phyloP scores from a whole-genome alignment of 2,888 invertebrate species.

The Dusona sp. region DNA sequence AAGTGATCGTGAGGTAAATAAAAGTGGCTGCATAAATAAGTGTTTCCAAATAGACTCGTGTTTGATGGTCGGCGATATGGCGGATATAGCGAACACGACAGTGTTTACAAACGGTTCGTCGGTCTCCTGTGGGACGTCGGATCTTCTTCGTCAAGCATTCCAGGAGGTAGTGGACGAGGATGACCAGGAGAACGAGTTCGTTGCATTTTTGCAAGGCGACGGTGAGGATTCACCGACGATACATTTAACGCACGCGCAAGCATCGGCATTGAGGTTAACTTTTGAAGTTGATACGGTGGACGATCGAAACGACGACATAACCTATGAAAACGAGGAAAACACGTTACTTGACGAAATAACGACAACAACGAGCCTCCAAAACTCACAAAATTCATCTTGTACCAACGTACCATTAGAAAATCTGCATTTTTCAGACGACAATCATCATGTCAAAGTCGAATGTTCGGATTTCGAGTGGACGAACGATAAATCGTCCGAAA shows the following conservation, averaged over 20 bases:
- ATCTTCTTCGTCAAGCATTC: conserved; percentile 81
- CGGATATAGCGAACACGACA: conserved; percentile 76
- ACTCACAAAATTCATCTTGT: conserved; percentile 25
- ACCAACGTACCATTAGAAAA: conserved; percentile 34
- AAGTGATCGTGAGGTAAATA: conserved; percentile 7
- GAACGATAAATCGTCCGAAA: conserved; percentile 22
- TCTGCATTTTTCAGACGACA: conserved; percentile 41
- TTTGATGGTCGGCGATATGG: conserved; percentile 71
- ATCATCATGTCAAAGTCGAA: conserved; percentile 43
- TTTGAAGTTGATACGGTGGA: conserved; percentile 78
- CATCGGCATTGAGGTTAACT: conserved; percentile 82
- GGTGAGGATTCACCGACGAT: conserved; percentile 80
- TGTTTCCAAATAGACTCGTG: conserved; percentile 8
- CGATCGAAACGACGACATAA: conserved; percentile 66
- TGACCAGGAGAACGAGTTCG: conserved; percentile 78
- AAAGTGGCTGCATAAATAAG: not conserved
- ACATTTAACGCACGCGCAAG: conserved; percentile 82
- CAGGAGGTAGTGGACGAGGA: conserved; percentile 81
- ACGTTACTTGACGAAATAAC: conserved; percentile 63
- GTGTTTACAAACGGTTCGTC: conserved; percentile 80
- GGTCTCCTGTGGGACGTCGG: conserved; percentile 75
- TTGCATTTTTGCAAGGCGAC: conserved; percentile 80
- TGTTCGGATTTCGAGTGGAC: conserved; percentile 40
- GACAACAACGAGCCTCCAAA: conserved; percentile 38
- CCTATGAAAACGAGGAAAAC: conserved; percentile 73